A percentile compares a stretch with the other conserved stretches of the same genome.
These are phyloP conservation scores for Okamejei kenojei DNA, from an alignment of 2,797 vertebrate genomes.

Conservation along the genomic window DNA sequence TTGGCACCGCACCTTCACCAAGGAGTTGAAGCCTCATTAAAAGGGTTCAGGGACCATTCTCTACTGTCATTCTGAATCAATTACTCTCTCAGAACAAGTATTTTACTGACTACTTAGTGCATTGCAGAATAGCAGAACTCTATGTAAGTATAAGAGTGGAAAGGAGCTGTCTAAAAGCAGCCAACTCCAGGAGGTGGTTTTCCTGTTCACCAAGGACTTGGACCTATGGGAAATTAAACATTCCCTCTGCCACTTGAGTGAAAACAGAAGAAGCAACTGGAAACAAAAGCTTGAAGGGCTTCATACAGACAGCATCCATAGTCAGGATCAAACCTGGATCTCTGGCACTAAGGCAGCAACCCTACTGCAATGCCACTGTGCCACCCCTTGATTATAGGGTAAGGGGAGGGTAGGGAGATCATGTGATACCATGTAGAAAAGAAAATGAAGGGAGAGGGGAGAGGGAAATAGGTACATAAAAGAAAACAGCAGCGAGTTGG, in stretches of 20 bases:
- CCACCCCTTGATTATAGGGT: no score
- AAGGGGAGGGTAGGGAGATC: no score
- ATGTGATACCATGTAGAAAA: no score
- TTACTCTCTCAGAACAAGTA: background rate
- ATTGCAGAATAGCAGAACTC: background rate
- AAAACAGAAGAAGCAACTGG: background rate
- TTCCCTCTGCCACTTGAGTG: background rate
- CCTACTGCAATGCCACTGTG: no score
- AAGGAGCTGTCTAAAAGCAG: background rate
- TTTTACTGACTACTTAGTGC: background rate
- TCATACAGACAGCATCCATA: no score
- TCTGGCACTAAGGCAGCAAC: no score
- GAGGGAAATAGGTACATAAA: no score
- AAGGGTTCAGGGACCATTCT: background rate
- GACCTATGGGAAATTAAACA: background rate
- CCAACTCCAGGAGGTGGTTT: background rate
- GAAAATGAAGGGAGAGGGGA: no score
- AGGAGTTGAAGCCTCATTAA: constrained; percentile 17
- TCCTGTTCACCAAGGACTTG: background rate
- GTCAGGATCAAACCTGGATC: no score
- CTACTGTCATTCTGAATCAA: constrained; percentile 8
- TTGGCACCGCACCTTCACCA: background rate
- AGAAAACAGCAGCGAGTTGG: no score
- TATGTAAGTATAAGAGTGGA: background rate
- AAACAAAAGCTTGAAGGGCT: background rate